Conservation (phyloP, 2,888 invertebrate species). For the Diachrysia chrysitis region DNA sequence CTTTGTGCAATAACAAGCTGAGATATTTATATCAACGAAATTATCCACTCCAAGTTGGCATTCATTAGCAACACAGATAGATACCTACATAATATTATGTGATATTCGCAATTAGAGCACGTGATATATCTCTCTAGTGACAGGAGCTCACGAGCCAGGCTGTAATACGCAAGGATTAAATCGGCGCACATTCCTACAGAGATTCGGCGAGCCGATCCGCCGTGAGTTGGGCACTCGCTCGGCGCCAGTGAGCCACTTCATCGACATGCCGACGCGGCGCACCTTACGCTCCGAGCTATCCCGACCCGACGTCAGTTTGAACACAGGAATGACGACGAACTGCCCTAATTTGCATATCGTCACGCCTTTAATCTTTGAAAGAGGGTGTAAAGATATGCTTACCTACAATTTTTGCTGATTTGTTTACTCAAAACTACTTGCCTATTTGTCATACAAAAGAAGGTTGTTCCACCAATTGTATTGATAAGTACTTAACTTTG, state of each 20-base stretch:
- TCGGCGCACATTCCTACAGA: conserved; percentile 72
- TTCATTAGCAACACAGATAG: conserved; percentile 60
- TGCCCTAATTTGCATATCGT: conserved; percentile 28
- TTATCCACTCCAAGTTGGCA: conserved; percentile 44
- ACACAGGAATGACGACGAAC: conserved; percentile 63
- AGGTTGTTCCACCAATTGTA: conserved; percentile 33
- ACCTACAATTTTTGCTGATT: background rate
- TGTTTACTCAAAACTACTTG: background rate
- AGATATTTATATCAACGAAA: conserved; percentile 44
- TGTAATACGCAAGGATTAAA: conserved; percentile 73
- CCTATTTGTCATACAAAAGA: conserved; percentile 7
- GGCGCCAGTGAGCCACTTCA: conserved; percentile 31
- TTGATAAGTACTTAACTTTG: conserved; percentile 43
- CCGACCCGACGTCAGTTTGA: conserved; percentile 68
- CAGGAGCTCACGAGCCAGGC: conserved; percentile 62
- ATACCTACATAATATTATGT: conserved; percentile 54
- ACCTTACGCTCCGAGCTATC: conserved; percentile 67
- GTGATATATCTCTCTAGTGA: conserved; percentile 73
- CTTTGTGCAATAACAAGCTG: conserved; percentile 31
- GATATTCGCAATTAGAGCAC: conserved; percentile 72
- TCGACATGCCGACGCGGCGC: conserved; percentile 59
- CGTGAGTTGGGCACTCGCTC: conserved; percentile 30
- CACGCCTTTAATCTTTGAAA: conserved; percentile 1
- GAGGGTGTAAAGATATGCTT: conserved; percentile 14
- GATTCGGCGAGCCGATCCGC: conserved; percentile 62